Base-by-base conservation (phyloP, 2,888 invertebrate species). In the Dexiosoma caninum region DNA sequence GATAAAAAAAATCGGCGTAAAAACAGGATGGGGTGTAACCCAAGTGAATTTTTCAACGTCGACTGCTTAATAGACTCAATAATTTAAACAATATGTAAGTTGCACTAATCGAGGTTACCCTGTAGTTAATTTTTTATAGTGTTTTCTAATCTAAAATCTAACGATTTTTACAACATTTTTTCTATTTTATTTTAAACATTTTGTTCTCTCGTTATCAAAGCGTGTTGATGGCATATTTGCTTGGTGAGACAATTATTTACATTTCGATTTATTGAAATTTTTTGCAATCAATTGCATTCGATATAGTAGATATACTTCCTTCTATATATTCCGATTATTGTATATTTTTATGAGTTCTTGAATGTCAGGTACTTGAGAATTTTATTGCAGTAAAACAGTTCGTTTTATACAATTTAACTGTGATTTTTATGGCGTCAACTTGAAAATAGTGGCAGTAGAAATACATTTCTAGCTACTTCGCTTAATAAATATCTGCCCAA, bases 361-460 rank as follows among this genome's bases (percentile, higher is more conserved):
- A 87, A 86, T 85, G 86, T 85, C 85, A 77, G 32, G 66, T 84
- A 87, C 87, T 87, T 85, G 85, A 87, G 74, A 82, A 67, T 70
- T 84, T 83, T 84, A 83, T 75, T 64, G 40, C 19, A 53, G 19
- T 44, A 44, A 66, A 71, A 14, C 35, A 27, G 19, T 51, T 42
- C 53, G 62, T 77, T 70, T 32, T 19, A 12, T 40, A 32, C 30
- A 66, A 66, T 79, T 67, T 76, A 82, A 74, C 85, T 82, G 84
- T 87, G 87, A 86, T 87, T 87, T 87, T 87, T 86, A 88, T 72
- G 85, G 84, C 84, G 78, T 60, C 71, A 82, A 84, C 84, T 86
- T 85, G 85, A 82, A n/a, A n/a, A n/a, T 69, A 40, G 27, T 37
- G 8, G 8, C 16, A 27, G 19, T 37, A 16, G 1, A 21, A 27